Evolutionary conservation across 2,113 vertebrate species (phyloP), one percentile per base, ranked within the genome.

Genomic region (Dicrurus megarhynchus): DNA sequence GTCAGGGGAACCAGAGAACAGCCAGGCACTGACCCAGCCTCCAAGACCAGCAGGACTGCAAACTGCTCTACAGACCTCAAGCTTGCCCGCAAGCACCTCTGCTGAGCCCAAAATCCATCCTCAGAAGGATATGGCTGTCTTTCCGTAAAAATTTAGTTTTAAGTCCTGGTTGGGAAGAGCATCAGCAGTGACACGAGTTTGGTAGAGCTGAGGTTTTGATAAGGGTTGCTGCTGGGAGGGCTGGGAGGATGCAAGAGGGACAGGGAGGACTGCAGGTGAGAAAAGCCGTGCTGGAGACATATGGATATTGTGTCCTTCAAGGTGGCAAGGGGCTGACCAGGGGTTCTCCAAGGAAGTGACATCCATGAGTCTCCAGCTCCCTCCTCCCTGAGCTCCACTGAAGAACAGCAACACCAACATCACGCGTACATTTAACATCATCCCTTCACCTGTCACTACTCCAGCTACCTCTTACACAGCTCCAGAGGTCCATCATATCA

Each of bases 391-490:
- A 23, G 42, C 56, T 67, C 35, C 33, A 9, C 20, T 1, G 0
- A 23, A 55, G 33, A 75, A 70, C 37, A 49, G 15, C 13, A n/a
- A 56, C 41, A 67, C 26, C 3, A 7, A 59, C 64, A 73, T 30
- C 37, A 33, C 8, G 3, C 0, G 0, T 11, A 41, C 9, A 32
- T 65, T 37, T 65, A 41, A 80, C 23, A 55, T 16, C 1, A 0
- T 47, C 35, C 44, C 14, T 86, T 77, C 37, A 47, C 6, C 26
- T 2, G 0, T 9, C 53, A n/a, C 42, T 55, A 67, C 26, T 42
- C 39, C 68, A 78, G 46, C 26, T 84, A 73, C 41, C 55, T 70
- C 22, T 33, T 61, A 41, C 3, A 1, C 6, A 27, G 35, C 22
- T 90, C 47, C 52, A 78, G 56, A 37, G 22, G 28, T 55, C 61